These are phyloP conservation scores for Diabrotica virgifera DNA, from an alignment of 1,140 invertebrate species.

Conservation along the genomic window DNA sequence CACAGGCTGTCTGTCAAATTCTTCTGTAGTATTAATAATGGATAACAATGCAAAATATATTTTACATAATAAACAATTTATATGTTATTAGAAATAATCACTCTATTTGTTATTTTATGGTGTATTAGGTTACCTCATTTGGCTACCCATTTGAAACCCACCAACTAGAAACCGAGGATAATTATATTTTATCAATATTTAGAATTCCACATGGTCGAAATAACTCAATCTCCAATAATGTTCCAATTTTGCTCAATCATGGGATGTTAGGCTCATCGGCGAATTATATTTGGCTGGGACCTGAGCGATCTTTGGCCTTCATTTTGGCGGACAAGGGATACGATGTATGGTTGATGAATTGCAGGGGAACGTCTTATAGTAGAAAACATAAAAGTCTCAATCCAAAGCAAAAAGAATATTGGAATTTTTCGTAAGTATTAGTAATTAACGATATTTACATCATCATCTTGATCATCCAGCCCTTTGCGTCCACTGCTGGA, in stretches of 20 bases:
- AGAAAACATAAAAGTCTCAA: slow-evolving; percentile 52
- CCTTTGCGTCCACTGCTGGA: too few relatives aligned
- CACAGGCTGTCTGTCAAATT: too few relatives aligned
- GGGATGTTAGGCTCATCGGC: slow-evolving; percentile 65
- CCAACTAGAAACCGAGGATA: slow-evolving; percentile 54
- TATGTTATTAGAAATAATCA: too few relatives aligned
- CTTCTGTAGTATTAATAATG: too few relatives aligned
- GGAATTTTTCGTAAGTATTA: slow-evolving; percentile 48
- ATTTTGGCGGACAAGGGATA: slow-evolving; percentile 41
- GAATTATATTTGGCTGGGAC: slow-evolving; percentile 63
- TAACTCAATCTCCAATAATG: slow-evolving; percentile 40
- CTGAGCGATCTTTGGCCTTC: slow-evolving; percentile 55
- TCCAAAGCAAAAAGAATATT: slow-evolving; percentile 53
- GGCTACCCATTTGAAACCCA: slow-evolving; percentile 48
- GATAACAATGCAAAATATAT: too few relatives aligned
- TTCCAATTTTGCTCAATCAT: slow-evolving; percentile 63
- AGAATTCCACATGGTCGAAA: neutral
- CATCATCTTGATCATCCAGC: too few relatives aligned
- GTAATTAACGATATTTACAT: too few relatives aligned
- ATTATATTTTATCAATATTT: slow-evolving; percentile 59
- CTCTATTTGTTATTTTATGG: too few relatives aligned
- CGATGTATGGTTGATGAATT: slow-evolving; percentile 67
- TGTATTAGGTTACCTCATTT: neutral
- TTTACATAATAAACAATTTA: too few relatives aligned
- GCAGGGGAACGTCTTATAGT: slow-evolving; percentile 66